Evolutionary conservation across 2,888 invertebrate species (phyloP).

Genomic region (Lasioglossum lativentre): DNA sequence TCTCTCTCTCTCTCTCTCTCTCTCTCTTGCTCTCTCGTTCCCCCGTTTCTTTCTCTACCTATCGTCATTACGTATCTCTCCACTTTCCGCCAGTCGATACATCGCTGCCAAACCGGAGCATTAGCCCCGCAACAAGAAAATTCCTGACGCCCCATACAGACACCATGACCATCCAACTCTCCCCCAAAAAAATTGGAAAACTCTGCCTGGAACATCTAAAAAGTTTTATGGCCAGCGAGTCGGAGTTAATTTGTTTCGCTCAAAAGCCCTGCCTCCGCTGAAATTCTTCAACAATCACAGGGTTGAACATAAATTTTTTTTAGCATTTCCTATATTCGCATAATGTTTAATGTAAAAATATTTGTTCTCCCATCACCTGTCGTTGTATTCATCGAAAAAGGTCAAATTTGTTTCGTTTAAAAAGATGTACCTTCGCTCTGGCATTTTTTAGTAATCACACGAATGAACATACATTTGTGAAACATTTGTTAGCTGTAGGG

Average conservation of each 20-base stretch:
- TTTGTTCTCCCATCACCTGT: no score
- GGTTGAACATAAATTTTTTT: neutral
- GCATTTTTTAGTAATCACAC: no score
- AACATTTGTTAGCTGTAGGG: no score
- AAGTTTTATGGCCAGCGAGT: neutral
- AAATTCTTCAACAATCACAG: neutral
- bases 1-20: no score
- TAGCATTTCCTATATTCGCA: neutral
- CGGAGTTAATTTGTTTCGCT: neutral
- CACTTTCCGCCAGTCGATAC: slow-evolving; percentile 35
- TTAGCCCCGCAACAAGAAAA: slow-evolving; percentile 24
- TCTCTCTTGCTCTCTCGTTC: no score
- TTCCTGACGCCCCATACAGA: slow-evolving; percentile 12
- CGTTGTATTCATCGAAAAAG: no score
- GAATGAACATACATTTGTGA: no score
- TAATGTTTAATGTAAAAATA: neutral
- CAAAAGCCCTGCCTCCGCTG: neutral
- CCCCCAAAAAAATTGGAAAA: neutral
- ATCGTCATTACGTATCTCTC: slow-evolving; percentile 36
- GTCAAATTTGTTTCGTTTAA: no score
- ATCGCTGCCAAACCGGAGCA: slow-evolving; percentile 23
- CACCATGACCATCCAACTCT: neutral
- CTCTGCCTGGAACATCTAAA: neutral
- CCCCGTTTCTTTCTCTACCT: neutral
- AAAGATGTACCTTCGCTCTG: no score